Percentiles rank a stretch among this genome's conserved stretches.
Conservation (phyloP, 2,888 invertebrate genomes). For the Baronia brevicornis region DNA sequence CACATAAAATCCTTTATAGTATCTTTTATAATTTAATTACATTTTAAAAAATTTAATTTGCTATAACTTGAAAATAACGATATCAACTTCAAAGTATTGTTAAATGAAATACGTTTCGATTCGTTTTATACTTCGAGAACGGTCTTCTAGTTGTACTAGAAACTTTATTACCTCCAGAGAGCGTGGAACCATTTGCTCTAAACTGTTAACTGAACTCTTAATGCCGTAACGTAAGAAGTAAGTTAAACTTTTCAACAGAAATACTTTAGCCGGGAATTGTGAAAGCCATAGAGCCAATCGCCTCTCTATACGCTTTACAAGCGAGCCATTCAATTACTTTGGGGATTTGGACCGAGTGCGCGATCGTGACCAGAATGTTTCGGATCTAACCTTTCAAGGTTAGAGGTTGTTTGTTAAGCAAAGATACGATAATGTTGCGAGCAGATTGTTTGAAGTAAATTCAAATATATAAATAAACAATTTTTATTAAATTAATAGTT, state of each 20-base stretch:
- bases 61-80: too few relatives aligned
- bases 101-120: too few relatives aligned
- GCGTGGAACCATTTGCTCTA: constrained; percentile 9
- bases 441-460: constrained; percentile 5
- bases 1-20: too few relatives aligned
- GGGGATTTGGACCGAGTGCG: constrained; percentile 17
- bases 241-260: constrained; percentile 11
- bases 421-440: constrained; percentile 6
- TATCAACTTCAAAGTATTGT: too few relatives aligned
- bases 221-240: constrained; percentile 11
- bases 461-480: too few relatives aligned
- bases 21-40: too few relatives aligned
- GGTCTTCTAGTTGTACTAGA: constrained; percentile 1
- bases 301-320: constrained; percentile 30
- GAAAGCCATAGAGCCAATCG: constrained; percentile 11
- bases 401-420: constrained; percentile 6
- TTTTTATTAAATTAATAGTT: too few relatives aligned
- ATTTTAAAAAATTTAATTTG: too few relatives aligned
- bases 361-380: constrained; percentile 21
- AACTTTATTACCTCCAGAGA: constrained; percentile 10
- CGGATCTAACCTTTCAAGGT: constrained; percentile 13
- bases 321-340: constrained; percentile 25
- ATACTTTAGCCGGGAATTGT: constrained; percentile 19
- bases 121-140: constrained; percentile 1
- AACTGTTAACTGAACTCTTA: constrained; percentile 15